Evolutionary conservation across 2,113 vertebrate species (phyloP).

Genomic region (Apteryx owenii): DNA sequence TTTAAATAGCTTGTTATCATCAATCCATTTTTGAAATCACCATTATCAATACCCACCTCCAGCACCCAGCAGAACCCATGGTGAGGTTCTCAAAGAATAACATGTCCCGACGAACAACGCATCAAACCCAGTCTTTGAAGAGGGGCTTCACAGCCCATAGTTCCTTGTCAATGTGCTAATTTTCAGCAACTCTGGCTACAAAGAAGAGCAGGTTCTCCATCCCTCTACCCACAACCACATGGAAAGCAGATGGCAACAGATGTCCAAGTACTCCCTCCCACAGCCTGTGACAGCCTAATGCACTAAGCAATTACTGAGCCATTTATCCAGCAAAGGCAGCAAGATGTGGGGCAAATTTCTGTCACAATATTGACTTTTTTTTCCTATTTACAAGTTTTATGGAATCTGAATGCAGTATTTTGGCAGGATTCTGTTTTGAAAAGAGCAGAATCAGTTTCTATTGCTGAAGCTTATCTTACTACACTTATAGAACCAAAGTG

Average conservation of each 20-base stretch:
- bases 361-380: not conserved
- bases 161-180: not conserved
- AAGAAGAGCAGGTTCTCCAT: not conserved
- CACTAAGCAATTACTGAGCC: not conserved
- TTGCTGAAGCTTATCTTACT: not conserved
- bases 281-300: not conserved
- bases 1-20: not conserved
- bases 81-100: not conserved
- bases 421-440: not conserved
- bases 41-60: not conserved
- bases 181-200: not conserved
- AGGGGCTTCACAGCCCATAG: not conserved
- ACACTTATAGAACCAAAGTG: not conserved
- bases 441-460: not conserved
- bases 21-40: not conserved
- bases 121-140: not conserved
- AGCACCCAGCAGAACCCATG: not conserved
- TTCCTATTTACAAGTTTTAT: not conserved
- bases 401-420: not conserved
- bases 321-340: not conserved
- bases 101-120: not conserved
- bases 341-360: not conserved
- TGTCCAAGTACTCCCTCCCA: not conserved
- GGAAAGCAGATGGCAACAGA: not conserved
- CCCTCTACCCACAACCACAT: not conserved